Conservation (phyloP, 2,797 vertebrate genomes). For the Hypotaenidia okinawae region DNA sequence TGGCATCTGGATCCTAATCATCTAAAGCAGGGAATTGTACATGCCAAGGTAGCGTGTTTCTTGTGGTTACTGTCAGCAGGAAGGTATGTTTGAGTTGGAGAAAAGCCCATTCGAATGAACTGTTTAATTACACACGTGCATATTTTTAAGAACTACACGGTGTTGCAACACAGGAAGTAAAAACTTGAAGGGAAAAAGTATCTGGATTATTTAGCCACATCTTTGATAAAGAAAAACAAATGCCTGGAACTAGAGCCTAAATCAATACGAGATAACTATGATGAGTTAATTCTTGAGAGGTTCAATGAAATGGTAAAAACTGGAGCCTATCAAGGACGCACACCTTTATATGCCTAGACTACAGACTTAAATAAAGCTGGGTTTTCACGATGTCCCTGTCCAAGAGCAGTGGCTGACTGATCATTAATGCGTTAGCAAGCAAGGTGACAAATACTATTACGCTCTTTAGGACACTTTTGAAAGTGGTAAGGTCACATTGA, state of each 20-base stretch:
- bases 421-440: background rate
- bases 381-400: background rate
- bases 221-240: background rate
- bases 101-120: background rate
- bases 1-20: background rate
- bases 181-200: background rate
- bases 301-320: background rate
- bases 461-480: background rate
- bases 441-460: background rate
- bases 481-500: background rate
- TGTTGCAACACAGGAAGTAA: background rate
- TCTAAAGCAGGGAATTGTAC: background rate
- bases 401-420: background rate
- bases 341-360: background rate
- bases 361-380: background rate
- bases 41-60: background rate
- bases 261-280: background rate
- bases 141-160: background rate
- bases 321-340: background rate
- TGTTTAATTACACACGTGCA: background rate
- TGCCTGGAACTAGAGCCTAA: background rate
- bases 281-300: background rate
- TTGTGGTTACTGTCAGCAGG: background rate
- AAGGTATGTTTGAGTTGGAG: background rate
- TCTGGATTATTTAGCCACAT: background rate